Base-by-base conservation (phyloP, 1,140 invertebrate species). In the Drosophila littoralis region DNA sequence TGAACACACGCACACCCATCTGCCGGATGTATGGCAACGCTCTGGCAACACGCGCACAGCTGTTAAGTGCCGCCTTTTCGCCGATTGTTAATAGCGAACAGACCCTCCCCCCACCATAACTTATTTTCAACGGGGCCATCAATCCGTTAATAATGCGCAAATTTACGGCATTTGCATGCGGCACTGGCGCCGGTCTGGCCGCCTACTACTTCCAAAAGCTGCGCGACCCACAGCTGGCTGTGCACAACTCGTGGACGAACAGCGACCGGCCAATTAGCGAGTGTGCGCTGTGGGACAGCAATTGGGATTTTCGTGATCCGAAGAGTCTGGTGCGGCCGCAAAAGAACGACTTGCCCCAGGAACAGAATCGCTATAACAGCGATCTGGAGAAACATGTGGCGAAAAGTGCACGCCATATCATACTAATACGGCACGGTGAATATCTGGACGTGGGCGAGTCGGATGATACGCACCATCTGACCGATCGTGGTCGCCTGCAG, bases 391-490 rank as follows among this genome's bases (percentile, higher is more conserved):
- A 94, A 10, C 91, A 93, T 5, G 96, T 94, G 72, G 93, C 97
- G 1, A 97, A 94, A 91, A 96, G 96, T 4, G 94, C 95, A 0
- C 93, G 98, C 38, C 96, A 99, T 92, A 91, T 99, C 35, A 94
- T 99, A 75, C 94, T 99, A 6, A 96, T 99, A 73, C 94, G 98
- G 38, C 98, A 99, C 93, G 98, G 98, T 0, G 98, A 99, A 91
- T 99, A 99, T 90, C 95, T 98, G 77, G 86, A 95, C 17, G 93
- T 94, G 28, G 97, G 96, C 1, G 92, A 93, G 45, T 94, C 92
- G 13, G 98, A 99, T 92, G 92, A 93, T n/a, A 95, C 97, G 35
- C 94, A 96, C 89, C 93, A 93, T 51, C 93, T 99, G 1, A 99
- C 98, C 7, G 93, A 95, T 50, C 93, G 98, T 74, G 97, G 97